Base-by-base conservation (phyloP, 2,113 vertebrate genomes). In the Taxidea taxus region DNA sequence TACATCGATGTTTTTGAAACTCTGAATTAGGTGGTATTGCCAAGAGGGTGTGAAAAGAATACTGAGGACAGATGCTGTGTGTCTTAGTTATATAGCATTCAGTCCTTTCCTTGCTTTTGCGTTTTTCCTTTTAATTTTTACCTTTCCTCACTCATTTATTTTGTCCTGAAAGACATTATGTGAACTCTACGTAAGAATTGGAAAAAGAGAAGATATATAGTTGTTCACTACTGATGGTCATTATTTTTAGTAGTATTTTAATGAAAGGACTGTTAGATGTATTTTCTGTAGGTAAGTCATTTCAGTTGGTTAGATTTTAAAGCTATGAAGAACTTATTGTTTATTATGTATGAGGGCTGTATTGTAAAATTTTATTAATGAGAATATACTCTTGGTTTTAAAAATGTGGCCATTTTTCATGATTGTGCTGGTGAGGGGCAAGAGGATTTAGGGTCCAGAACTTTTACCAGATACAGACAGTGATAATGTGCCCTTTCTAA, bases 121-220 rank as follows among this genome's bases (percentile, higher is more conserved):
- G 12, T 60, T 39, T 91, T 90, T 64, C n/a, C n/a, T 92, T 29
- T 88, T 60, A 62, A 31, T 64, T 42, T 89, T 90, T 74, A 66
- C 4, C 23, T 51, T 95, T 39, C n/a, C 64, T 47, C n/a, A 58
- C 13, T 81, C 23, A 1, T 0, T 78, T 77, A 37, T 68, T 86
- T 94, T 91, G 64, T 83, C 88, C 64, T 6, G 21, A 87, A 70
- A 75, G 89, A 72, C 12, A 66, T 20, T 15, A n/a, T 9, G 44
- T 77, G 29, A 78, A 89, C 42, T 42, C n/a, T 80, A 37, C 4
- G 4, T 86, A 70, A 86, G 39, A 85, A 51, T 25, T 86, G 34
- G 29, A 60, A n/a, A 85, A 51, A 78, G 15, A 86, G 39, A 85
- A 49, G 8, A 15, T 47, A 23, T 31, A 13, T 64, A 68, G 27